Base-by-base conservation (phyloP, 1,140 invertebrate species). In the Cydia strobilella region DNA sequence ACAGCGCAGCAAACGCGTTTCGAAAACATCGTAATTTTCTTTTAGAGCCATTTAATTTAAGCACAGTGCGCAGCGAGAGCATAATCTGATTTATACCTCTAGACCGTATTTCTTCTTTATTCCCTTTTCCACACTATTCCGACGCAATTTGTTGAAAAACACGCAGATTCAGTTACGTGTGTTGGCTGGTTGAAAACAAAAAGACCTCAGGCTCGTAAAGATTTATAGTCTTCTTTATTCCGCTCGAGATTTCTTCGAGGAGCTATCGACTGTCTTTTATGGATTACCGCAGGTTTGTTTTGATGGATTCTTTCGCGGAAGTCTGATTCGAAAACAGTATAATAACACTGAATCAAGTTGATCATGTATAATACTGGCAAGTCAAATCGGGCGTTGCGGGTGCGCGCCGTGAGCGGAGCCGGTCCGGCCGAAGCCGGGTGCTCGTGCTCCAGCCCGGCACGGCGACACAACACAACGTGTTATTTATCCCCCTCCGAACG, bases 11-110 rank as follows among this genome's bases (percentile, higher is more conserved):
- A 84, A 83, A 82, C 80, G 39, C 74, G 74, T 79, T 81, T 75
- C 77, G 76, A 82, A 84, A 86, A 84, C 82, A 82, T 82, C 78
- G 82, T 86, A 84, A 86, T 86, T 84, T 86, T 79, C 79, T 75
- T 81, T 80, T 79, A 80, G 74, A 83, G 80, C 78, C 77, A 80
- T 86, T 88, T 83, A 84, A 84, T 87, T 88, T 82, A 81, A 80
- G 79, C 80, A 62, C 77, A 79, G 78, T 73, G 75, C 75, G 80
- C 78, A 75, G 76, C 74, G 80, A 74, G 79, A 80, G 80, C 76
- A 82, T 87, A 86, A 86, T 89, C 85, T 82, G 86, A 89, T 87
- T 89, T 86, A 87, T 89, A 86, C 82, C 81, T 83, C 66, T 80
- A 75, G 77, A 54, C 73, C 66, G 79, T 82, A 80, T 83, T 82